Evolutionary conservation across 2,797 vertebrate genomes (phyloP).

Genomic region (Macropus fuliginosus): DNA sequence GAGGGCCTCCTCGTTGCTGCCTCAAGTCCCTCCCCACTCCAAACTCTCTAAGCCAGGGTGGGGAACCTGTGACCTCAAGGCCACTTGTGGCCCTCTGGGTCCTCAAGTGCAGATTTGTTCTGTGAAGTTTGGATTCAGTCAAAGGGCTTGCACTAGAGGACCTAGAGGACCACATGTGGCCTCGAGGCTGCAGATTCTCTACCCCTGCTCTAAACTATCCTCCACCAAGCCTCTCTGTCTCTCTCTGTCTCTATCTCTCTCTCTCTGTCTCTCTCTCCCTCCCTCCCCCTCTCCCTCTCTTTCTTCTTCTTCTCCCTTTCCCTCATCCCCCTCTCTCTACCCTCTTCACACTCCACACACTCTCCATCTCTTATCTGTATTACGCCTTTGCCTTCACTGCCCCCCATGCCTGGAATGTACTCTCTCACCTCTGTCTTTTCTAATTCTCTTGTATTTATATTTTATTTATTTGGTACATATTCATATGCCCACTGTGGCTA

Average conservation of each 20-base stretch:
- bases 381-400: background rate
- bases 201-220: background rate
- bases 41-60: background rate
- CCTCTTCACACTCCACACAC: background rate
- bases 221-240: background rate
- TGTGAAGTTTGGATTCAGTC: too few species aligned
- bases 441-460: background rate
- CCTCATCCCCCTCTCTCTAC: background rate
- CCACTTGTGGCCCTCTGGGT: too few species aligned
- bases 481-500: background rate
- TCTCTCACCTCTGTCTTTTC: background rate
- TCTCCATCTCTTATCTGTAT: background rate
- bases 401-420: background rate
- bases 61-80: too few species aligned
- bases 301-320: too few species aligned
- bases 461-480: background rate
- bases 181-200: too few species aligned
- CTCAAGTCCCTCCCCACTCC: background rate
- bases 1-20: background rate
- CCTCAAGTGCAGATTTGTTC: too few species aligned
- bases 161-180: too few species aligned
- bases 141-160: too few species aligned
- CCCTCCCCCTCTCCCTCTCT: background rate
- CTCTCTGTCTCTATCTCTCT: too few species aligned
- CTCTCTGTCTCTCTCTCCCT: background rate